These are phyloP conservation scores for Columbina picui DNA, from an alignment of 2,113 vertebrate species.

Conservation along the genomic window DNA sequence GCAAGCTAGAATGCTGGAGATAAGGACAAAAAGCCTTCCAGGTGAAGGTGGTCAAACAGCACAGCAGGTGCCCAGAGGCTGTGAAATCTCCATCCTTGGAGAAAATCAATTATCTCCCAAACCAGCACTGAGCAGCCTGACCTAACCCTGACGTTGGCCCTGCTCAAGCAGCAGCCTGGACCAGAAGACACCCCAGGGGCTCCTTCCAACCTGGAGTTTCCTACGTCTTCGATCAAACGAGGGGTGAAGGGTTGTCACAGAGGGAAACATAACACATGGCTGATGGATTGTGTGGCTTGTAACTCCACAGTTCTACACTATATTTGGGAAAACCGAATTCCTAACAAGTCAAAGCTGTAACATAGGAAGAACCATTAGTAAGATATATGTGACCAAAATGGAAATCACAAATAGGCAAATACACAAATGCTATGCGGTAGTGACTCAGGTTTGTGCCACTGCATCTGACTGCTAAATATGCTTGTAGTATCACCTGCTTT, in stretches of 20 bases:
- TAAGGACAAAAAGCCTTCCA: neutral
- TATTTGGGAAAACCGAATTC: neutral
- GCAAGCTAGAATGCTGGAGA: neutral
- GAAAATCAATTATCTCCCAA: neutral
- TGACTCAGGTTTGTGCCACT: neutral
- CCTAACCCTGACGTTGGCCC: neutral
- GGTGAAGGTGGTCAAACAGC: neutral
- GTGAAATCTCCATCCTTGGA: neutral
- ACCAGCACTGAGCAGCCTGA: neutral
- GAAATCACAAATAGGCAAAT: neutral
- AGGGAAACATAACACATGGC: neutral
- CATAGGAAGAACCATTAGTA: neutral
- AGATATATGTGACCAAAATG: neutral
- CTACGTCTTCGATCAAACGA: neutral
- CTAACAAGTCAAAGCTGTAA: neutral
- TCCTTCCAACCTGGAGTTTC: neutral
- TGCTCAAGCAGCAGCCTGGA: neutral
- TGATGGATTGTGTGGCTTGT: neutral
- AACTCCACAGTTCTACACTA: neutral
- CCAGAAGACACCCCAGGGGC: neutral
- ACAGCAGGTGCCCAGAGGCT: neutral
- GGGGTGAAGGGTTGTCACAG: neutral
- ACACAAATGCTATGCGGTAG: neutral
- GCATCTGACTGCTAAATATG: neutral
- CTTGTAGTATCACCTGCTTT: slow-evolving; percentile 21